A percentile compares a stretch with the other conserved stretches of the same genome.
These are phyloP conservation scores for Salvator merianae DNA, from an alignment of 2,113 vertebrate genomes.

Conservation along the genomic window DNA sequence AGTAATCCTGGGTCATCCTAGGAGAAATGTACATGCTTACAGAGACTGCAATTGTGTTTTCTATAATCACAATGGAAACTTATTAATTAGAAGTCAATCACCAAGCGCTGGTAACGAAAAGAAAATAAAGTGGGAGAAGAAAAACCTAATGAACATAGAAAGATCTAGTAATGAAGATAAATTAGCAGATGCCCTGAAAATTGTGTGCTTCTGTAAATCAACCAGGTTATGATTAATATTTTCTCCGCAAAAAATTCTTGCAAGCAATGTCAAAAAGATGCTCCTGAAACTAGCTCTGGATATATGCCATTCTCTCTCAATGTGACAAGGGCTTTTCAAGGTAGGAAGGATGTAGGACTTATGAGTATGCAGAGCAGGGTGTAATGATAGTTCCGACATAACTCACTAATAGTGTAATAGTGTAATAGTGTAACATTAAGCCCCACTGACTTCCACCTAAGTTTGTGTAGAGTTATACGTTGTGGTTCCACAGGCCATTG, in stretches of 20 bases:
- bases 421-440: too few relatives aligned
- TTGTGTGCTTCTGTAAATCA: constrained; percentile 6
- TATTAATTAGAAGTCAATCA: not conserved
- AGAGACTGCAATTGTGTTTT: not conserved
- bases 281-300: not conserved
- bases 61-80: not conserved
- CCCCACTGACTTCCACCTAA: too few relatives aligned
- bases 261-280: not conserved
- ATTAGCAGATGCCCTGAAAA: not conserved
- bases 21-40: not conserved
- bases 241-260: not conserved
- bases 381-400: not conserved
- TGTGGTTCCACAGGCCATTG: too few relatives aligned
- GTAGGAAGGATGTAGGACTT: not conserved
- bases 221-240: not conserved
- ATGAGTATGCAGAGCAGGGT: too few relatives aligned
- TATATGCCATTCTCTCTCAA: not conserved
- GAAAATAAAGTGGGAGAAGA: not conserved
- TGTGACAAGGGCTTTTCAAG: not conserved
- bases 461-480: too few relatives aligned
- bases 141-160: not conserved
- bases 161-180: not conserved
- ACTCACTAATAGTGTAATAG: too few relatives aligned
- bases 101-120: not conserved
- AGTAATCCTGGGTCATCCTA: not conserved